Percentiles rank a stretch among this genome's conserved stretches.
phyloP scores from a whole-genome alignment of 1,140 invertebrate genomes.

The Macrosteles quadrilineatus region DNA sequence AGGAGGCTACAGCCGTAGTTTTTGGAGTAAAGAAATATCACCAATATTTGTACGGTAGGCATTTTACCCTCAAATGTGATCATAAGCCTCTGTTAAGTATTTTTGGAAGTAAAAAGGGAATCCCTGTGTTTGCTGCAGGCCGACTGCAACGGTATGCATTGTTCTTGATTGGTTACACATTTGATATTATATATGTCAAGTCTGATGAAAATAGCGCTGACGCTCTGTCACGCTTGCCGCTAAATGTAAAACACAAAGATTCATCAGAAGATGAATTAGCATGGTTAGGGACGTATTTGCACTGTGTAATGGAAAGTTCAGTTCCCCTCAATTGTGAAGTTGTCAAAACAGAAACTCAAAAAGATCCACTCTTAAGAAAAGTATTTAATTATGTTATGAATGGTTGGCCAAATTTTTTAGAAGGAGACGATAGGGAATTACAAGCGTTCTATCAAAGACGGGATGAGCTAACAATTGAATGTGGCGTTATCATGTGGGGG shows the following conservation, averaged over 20 bases:
- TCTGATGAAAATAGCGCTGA: constrained; percentile 43
- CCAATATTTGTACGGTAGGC: constrained; percentile 52
- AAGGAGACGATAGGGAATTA: neutral
- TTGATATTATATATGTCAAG: constrained; percentile 37
- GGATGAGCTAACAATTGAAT: constrained; percentile 4
- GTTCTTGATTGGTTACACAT: constrained; percentile 40
- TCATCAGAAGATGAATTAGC: neutral
- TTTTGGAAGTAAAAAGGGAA: constrained; percentile 45
- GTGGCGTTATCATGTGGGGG: constrained; percentile 1
- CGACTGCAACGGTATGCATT: constrained; percentile 45
- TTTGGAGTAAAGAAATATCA: constrained; percentile 55
- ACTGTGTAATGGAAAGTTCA: constrained; percentile 15
- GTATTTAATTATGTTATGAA: constrained; percentile 1
- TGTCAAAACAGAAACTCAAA: constrained; percentile 12
- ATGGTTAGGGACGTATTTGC: constrained; percentile 18
- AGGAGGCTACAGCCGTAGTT: constrained; percentile 53
- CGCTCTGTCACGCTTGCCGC: constrained; percentile 37
- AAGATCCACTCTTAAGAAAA: constrained; percentile 18
- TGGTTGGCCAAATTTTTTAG: neutral
- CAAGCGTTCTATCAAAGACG: neutral
- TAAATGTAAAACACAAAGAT: constrained; percentile 17
- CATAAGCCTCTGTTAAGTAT: constrained; percentile 52
- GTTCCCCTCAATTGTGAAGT: neutral
- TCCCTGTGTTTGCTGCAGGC: constrained; percentile 46
- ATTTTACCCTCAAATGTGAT: constrained; percentile 52